phyloP scores from a whole-genome alignment of 2,797 vertebrate species.

The Pipistrellus kuhlii region DNA sequence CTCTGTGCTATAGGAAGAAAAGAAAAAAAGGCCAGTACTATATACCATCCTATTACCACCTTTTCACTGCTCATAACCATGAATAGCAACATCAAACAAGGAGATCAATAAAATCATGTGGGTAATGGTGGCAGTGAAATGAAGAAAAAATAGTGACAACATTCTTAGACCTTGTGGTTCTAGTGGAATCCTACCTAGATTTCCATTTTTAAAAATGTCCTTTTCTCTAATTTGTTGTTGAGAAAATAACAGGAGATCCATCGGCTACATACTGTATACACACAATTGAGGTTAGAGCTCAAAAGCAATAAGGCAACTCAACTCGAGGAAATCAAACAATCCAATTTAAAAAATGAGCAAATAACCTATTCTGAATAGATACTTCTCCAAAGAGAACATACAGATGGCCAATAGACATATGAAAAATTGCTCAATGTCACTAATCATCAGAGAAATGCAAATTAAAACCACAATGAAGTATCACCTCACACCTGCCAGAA shows the following conservation, averaged over 20 bases:
- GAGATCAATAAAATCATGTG: neutral
- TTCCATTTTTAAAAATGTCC: neutral
- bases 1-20: neutral
- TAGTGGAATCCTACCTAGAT: neutral
- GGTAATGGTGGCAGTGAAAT: neutral
- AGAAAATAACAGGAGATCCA: neutral
- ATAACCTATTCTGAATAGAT: too few species aligned
- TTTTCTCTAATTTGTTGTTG: neutral
- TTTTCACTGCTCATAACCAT: neutral
- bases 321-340: too few species aligned
- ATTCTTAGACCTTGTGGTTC: slow-evolving; percentile 15
- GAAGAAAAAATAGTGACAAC: neutral
- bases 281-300: neutral
- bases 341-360: too few species aligned
- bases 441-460: too few species aligned
- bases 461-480: too few species aligned
- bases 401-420: too few species aligned
- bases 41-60: neutral
- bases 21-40: neutral
- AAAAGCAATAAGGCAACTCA: neutral
- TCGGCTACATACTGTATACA: neutral
- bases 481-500: too few species aligned
- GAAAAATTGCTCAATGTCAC: too few species aligned
- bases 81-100: neutral
- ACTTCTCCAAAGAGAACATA: too few species aligned